Evolutionary conservation across 1,140 invertebrate species (phyloP), one percentile per base, ranked within the genome.

Genomic region (Platyura marginata): DNA sequence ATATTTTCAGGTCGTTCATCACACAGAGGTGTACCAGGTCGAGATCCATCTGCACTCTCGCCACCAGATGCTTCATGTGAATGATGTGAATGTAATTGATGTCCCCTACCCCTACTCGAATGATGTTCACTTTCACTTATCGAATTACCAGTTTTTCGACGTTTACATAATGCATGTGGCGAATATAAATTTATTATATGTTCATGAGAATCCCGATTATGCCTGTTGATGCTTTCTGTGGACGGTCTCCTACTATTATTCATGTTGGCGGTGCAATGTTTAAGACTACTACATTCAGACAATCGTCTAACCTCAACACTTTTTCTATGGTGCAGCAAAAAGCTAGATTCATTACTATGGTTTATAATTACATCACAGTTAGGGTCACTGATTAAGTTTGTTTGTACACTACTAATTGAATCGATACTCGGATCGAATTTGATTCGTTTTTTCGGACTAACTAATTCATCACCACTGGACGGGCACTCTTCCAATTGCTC

Each of bases 11-110:
- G 82, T 29, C 77, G 64, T 52, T 89, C 85, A 59, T 88, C 84
- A 48, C 81, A 81, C 16, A 88, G 62, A 9, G 85, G 84, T 5
- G 84, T 88, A 9, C 82, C 83, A 4, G 84, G 81, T 42, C 83
- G 61, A 3, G 79, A 82, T 35, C 74, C 74, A 29, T 61, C 58
- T 16, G 58, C 58, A 48, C 59, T 61, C 40, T 61, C 59, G 18
- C 58, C 58, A 13, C 58, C 58, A 36, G 57, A 59, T 36, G 56
- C 54, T 46, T 61, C 59, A 43, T 59, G 59, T 15, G 59, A 61
- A 41, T 61, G 56, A 56, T 61, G 59, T 49, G 59, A 61, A 61
- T 61, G 56, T 54, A 61, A 46, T 48, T 57, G 56, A 47, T 61
- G 59, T 21, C 58, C 58, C 15, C 59, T 49, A 29, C 56, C 56